Percentiles rank a stretch among this genome's conserved stretches.
Evolutionary conservation across 2,888 invertebrate genomes (phyloP).

Genomic region (Gerris lacustris): DNA sequence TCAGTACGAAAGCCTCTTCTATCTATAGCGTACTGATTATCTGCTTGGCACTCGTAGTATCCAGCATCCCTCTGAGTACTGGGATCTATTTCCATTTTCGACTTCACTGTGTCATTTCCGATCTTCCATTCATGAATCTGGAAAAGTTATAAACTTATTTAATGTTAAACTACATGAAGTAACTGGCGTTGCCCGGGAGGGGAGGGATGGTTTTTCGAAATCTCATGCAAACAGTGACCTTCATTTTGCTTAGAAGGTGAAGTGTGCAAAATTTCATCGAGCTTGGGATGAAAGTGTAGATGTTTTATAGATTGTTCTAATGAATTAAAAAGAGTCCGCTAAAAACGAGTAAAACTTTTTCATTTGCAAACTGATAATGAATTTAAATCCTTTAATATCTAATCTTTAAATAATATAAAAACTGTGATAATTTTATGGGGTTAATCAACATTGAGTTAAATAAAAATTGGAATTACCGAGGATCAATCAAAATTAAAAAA

Average conservation of each 20-base stretch:
- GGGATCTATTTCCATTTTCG: slow-evolving; percentile 62
- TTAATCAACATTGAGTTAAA: too few relatives aligned
- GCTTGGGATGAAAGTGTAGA: too few relatives aligned
- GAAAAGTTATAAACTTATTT: slow-evolving; percentile 12
- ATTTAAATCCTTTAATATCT: too few relatives aligned
- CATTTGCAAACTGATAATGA: too few relatives aligned
- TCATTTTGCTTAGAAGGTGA: neutral
- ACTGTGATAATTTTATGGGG: too few relatives aligned
- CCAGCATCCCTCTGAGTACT: slow-evolving; percentile 60
- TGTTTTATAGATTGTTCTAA: too few relatives aligned
- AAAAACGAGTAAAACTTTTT: too few relatives aligned
- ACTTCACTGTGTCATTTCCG: slow-evolving; percentile 52
- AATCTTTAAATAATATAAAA: too few relatives aligned
- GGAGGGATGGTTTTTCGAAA: neutral
- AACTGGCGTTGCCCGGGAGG: neutral
- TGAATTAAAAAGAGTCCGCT: too few relatives aligned
- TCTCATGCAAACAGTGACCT: neutral
- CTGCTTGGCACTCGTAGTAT: slow-evolving; percentile 58
- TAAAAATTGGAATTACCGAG: too few relatives aligned
- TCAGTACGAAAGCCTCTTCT: slow-evolving; percentile 54
- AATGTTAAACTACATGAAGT: neutral
- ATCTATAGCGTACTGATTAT: slow-evolving; percentile 58
- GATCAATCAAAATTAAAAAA: too few relatives aligned
- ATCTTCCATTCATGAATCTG: slow-evolving; percentile 55
- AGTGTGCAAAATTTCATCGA: too few relatives aligned